These are phyloP conservation scores for Sesia apiformis DNA, from an alignment of 2,888 invertebrate genomes.

Conservation along the genomic window DNA sequence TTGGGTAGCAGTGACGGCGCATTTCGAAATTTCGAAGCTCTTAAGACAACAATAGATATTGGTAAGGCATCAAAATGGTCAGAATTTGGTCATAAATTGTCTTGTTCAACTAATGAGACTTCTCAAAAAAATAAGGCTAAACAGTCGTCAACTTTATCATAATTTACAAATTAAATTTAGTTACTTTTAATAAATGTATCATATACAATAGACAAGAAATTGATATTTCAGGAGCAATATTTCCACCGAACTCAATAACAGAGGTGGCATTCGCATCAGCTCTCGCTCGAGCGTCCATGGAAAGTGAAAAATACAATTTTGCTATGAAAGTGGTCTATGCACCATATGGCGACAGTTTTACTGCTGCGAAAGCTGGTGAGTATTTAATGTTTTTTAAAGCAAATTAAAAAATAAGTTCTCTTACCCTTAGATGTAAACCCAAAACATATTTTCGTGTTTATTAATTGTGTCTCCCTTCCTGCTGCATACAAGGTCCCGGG, in stretches of 20 bases:
- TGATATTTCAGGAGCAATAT: conserved; percentile 43
- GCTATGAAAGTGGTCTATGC: conserved; percentile 41
- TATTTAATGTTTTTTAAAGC: neutral
- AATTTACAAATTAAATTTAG: neutral
- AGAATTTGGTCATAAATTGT: too few species aligned
- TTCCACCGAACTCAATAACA: conserved; percentile 50
- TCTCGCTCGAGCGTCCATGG: conserved; percentile 53
- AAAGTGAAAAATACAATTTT: conserved; percentile 50
- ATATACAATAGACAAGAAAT: too few species aligned
- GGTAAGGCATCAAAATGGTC: conserved; percentile 30
- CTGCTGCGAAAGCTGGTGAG: conserved; percentile 57
- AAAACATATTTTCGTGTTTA: too few species aligned
- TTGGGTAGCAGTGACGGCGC: conserved; percentile 30
- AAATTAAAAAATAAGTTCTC: too few species aligned
- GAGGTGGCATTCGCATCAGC: conserved; percentile 59
- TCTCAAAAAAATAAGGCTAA: too few species aligned
- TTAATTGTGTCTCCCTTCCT: too few species aligned
- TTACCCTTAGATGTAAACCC: too few species aligned
- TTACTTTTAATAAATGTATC: neutral
- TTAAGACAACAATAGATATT: conserved; percentile 44
- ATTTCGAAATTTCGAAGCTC: conserved; percentile 47
- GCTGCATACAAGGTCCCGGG: too few species aligned
- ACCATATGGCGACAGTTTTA: conserved; percentile 50
- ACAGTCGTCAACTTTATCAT: too few species aligned
- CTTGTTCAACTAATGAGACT: too few species aligned